Base-by-base conservation (phyloP, 2,113 vertebrate genomes). In the Procavia capensis region DNA sequence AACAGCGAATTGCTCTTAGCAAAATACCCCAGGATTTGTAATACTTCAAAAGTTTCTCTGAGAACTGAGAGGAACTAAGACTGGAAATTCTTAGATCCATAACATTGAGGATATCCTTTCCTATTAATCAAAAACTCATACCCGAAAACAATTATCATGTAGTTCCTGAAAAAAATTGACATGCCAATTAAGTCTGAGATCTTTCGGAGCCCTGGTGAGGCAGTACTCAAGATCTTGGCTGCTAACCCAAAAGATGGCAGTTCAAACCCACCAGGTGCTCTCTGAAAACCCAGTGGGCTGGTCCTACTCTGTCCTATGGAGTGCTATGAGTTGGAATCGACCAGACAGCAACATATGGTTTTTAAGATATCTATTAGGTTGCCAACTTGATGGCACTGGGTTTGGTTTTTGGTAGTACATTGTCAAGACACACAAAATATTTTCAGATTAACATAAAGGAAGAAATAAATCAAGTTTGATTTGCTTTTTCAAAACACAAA, bases 151-250 rank as follows among this genome's bases (percentile, higher is more conserved):
- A 22, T 20, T 43, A 5, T 1, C 22, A 34, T 0, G 34, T n/a
- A 74, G 88, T 79, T 95, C 27, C 54, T 59, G 66, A 92, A 78
- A 92, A 78, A 45, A 41, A 31, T 91, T 39, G 34, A 47, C n/a
- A 91, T 70, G 75, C 39, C 4, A 54, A 54, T 86, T 43, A 74
- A 36, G 68, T 70, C 45, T 64, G 50, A 54, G 13, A 50, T 50
- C 47, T 50, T 9, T 50, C 13, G 47, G 47, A 50, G 47, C 47
- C 47, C 47, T 50, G 47, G 47, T 50, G 47, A 13, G 7, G 47
- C 47, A 50, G 47, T 50, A 13, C 7, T 50, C 13, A 50, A 50
- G 47, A 50, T 6, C 47, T 50, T 13, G 13, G 47, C 47, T 50
- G 47, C 47, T 9, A 50, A 50, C 47, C 47, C 7, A 50, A 50